Percentiles rank a stretch among this genome's conserved stretches.
Conservation (phyloP, 2,113 vertebrate genomes). For the Actenoides lindsayi region DNA sequence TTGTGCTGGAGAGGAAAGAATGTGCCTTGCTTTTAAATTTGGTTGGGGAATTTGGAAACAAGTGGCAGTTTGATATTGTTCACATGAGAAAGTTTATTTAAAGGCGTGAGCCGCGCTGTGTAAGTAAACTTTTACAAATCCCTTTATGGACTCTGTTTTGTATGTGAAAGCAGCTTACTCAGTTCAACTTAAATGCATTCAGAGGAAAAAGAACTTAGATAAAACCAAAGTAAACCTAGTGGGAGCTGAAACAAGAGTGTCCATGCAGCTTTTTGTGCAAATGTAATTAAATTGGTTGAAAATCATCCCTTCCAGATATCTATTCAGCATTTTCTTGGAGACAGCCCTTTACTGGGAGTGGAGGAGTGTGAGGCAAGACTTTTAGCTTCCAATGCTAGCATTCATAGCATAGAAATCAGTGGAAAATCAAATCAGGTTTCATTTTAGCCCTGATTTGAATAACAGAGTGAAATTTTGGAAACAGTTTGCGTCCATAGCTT, state of each 20-base stretch:
- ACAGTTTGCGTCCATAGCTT: background rate
- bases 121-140: conserved; percentile 33
- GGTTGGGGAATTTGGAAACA: background rate
- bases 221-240: background rate
- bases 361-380: background rate
- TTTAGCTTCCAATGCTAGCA: background rate
- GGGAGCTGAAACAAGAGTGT: background rate
- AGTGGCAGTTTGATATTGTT: background rate
- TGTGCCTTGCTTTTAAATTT: conserved; percentile 2
- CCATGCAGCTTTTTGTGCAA: background rate
- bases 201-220: background rate
- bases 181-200: background rate
- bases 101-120: background rate
- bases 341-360: background rate
- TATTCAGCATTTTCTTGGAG: background rate
- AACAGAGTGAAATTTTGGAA: background rate
- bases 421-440: background rate
- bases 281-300: background rate
- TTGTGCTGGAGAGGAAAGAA: background rate
- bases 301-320: background rate
- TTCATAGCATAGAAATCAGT: background rate
- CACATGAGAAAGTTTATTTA: conserved; percentile 22
- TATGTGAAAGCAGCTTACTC: conserved; percentile 9
- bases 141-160: conserved; percentile 10
- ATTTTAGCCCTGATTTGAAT: background rate